A percentile compares a stretch with the other conserved stretches of the same genome.
These are phyloP conservation scores for Hypomecis atomaria DNA, from an alignment of 2,888 invertebrate genomes.

Conservation along the genomic window DNA sequence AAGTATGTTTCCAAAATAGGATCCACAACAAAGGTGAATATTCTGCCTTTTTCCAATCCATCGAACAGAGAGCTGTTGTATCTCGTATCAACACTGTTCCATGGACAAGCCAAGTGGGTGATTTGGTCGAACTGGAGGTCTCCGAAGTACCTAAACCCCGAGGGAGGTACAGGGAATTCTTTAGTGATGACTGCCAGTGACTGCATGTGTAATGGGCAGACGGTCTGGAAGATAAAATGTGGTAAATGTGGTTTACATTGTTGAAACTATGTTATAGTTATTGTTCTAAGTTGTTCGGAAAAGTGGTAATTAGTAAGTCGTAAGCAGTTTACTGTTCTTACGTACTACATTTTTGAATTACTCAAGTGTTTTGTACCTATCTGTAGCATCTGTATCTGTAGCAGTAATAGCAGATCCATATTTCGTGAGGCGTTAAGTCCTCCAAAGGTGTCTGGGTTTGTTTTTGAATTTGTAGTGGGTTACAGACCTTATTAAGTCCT, in stretches of 20 bases:
- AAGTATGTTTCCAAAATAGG: slow-evolving; percentile 84
- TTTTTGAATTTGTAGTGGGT: too few species aligned
- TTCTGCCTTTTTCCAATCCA: slow-evolving; percentile 59
- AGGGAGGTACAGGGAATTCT: slow-evolving; percentile 67
- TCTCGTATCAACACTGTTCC: slow-evolving; percentile 76
- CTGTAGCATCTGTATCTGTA: too few species aligned
- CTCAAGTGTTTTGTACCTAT: too few species aligned
- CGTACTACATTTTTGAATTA: too few species aligned
- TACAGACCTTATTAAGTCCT: too few species aligned
- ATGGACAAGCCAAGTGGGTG: slow-evolving; percentile 75
- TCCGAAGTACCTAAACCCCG: slow-evolving; percentile 70
- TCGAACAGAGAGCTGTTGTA: slow-evolving; percentile 84
- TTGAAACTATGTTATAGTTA: not conserved
- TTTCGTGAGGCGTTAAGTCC: too few species aligned
- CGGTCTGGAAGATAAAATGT: slow-evolving; percentile 63
- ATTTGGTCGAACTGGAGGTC: slow-evolving; percentile 79
- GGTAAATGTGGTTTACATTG: slow-evolving; percentile 2
- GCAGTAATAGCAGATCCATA: too few species aligned
- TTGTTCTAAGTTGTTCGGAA: too few species aligned
- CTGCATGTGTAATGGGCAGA: slow-evolving; percentile 85
- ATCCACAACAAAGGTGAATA: slow-evolving; percentile 72
- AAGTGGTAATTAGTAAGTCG: too few species aligned
- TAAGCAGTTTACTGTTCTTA: too few species aligned
- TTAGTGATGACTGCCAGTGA: slow-evolving; percentile 76
- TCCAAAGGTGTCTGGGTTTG: too few species aligned